Evolutionary conservation across 2,888 invertebrate species (phyloP).

Genomic region (Ormyrus labotus): DNA sequence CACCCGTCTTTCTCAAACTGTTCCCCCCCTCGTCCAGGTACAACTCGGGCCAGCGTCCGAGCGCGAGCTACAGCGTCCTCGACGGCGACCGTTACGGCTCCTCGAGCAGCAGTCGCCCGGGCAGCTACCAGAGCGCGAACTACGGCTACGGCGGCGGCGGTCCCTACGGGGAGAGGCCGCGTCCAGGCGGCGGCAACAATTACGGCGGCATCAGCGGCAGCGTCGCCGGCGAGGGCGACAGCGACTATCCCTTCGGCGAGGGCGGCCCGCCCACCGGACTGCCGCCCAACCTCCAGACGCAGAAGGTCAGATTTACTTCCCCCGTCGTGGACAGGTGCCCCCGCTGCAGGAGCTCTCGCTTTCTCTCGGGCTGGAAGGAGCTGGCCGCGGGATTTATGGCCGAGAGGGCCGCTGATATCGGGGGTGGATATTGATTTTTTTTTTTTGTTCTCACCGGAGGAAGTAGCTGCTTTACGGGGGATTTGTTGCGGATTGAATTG

Average conservation of each 20-base stretch:
- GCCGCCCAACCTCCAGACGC: constrained; percentile 65
- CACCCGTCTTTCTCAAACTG: not conserved
- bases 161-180: constrained; percentile 42
- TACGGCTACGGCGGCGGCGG: constrained; percentile 60
- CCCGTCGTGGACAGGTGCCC: too few species aligned
- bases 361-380: too few species aligned
- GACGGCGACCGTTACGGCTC: constrained; percentile 48
- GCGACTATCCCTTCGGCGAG: constrained; percentile 58
- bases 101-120: constrained; percentile 51
- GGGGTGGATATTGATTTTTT: too few species aligned
- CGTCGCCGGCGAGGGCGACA: constrained; percentile 62
- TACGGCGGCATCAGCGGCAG: constrained; percentile 65
- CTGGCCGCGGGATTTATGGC: too few species aligned
- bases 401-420: too few species aligned
- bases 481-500: too few species aligned
- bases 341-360: too few species aligned
- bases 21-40: not conserved
- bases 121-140: constrained; percentile 34
- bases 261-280: constrained; percentile 55
- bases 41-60: constrained; percentile 9
- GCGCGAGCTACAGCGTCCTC: not conserved
- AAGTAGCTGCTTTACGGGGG: too few species aligned
- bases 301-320: constrained; percentile 60
- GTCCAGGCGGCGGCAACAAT: constrained; percentile 43
- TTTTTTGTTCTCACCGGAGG: too few species aligned